Evolutionary conservation across 35 echinoderm and acorn worm species (phyloP), one percentile per base, ranked within the genome.

Genomic region (Apostichopus japonicus): DNA sequence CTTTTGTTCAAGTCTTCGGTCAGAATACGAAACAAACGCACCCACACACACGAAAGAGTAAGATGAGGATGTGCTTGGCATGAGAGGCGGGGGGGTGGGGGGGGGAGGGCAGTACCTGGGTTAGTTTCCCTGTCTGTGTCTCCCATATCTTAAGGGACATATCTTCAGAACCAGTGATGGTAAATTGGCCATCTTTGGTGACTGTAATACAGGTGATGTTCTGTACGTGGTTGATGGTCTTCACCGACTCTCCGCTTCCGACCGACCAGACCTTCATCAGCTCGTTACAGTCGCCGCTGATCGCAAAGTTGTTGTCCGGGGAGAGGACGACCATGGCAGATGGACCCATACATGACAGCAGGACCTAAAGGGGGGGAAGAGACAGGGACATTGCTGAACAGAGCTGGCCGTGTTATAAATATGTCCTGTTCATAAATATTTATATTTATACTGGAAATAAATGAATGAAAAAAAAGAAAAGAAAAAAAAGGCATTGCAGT

Each of bases 111-210:
- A 90, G 23, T 87, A 98, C 94, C 93, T 98, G 97, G 6, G 94
- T 96, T 6, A 98, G 79, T 77, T 96, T 98, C 3, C 97, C 97
- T 59, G 93, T 99, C 63, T 99, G 92, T 55, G 95, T 99, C 80
- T 99, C 97, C 97, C 97, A 99, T 54, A 99, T 95, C 79, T 99
- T 99, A 13, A 99, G 92, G 2, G 97, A 99, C 93, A 94, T 96
- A 57, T 99, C 97, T 54, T 99, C 95, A 15, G 97, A 99, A 5
- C 97, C 97, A n/a, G 97, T 99, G 63, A 99, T 96, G 52, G 95
- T 96, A 51, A 96, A 99, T 82, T 99, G 97, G 59, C 88, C 92
- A 83, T 99, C 97, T 58, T 93, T 96, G 8, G 97, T 99, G 1
- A 99, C 94, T 2, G 92, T 96, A 65, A 99, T 87, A 72, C 97